Base-by-base conservation (phyloP, 2,113 vertebrate species). In the Myrmecophaga tridactyla region DNA sequence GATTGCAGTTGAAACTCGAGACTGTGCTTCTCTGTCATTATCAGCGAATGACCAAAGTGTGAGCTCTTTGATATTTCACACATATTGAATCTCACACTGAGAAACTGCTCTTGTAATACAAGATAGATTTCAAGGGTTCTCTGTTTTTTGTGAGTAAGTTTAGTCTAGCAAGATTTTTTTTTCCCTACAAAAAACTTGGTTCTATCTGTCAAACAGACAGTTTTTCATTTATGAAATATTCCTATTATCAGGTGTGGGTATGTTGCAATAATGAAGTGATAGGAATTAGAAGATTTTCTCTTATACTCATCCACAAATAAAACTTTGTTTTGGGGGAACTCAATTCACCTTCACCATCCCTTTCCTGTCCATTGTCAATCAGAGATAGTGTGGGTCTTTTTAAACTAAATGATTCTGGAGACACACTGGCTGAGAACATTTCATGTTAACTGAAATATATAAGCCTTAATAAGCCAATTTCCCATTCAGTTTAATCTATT, bases 381-480 rank as follows among this genome's bases (percentile, higher is more conserved):
- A 69, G 80, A 48, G 41, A 86, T 7, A 96, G 69, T 36, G 60
- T 94, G 41, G 80, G 82, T 85, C 93, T 93, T n/a, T 94, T 96
- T 86, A 95, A 41, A 94, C 73, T 86, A 90, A 96, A 83, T 90
- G 96, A 98, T 97, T 94, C 89, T 81, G 63, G 86, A 96, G 92
- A 84, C 76, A 97, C 95, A 67, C 84, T 97, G 96, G 93, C 94
- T 97, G 81, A 34, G 89, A 97, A 84, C 96, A 88, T 85, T 98
- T 98, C 96, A 95, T 96, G 98, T 97, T 98, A 97, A 97, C 95
- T 95, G 92, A 41, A 89, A 86, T 91, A 97, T 86, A 95, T 72
- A 89, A 97, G 76, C 25, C 9, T 96, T 97, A 97, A 97, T 97
- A 97, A 97, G 94, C 94, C 86, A 87, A 27, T 96, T 97, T 97